phyloP scores from a whole-genome alignment of 2,888 invertebrate genomes.

The Apamea monoglypha region DNA sequence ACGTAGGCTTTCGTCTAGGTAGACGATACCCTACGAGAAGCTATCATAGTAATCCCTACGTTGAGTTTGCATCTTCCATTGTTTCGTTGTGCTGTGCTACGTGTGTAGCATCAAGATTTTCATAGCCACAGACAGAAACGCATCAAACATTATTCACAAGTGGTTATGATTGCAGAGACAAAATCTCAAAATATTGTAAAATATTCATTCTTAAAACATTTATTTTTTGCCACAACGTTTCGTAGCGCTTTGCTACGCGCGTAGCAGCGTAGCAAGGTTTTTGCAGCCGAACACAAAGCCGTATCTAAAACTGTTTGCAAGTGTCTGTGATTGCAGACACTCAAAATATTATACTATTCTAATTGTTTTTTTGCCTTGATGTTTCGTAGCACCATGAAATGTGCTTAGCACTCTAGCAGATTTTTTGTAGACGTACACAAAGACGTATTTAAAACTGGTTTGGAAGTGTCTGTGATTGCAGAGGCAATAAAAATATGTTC shows the following conservation, averaged over 20 bases:
- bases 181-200: no score
- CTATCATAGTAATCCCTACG: conserved; percentile 13
- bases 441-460: not conserved
- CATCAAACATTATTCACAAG: not conserved
- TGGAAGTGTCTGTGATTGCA: not conserved
- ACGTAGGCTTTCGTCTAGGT: not conserved
- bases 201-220: not conserved
- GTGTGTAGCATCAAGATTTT: conserved; percentile 26
- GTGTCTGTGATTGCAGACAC: not conserved
- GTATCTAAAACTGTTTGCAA: not conserved
- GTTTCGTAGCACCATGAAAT: not conserved
- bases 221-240: not conserved
- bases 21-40: not conserved
- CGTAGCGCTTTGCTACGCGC: conserved; percentile 10
- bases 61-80: not conserved
- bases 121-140: not conserved
- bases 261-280: conserved; percentile 5
- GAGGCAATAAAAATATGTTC: not conserved
- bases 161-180: not conserved
- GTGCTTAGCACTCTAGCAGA: no score
- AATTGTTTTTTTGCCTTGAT: no score
- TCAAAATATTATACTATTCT: not conserved
- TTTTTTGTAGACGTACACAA: not conserved
- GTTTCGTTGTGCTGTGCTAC: conserved; percentile 48
- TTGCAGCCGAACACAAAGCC: not conserved